Evolutionary conservation across 2,113 vertebrate genomes (phyloP), one percentile per base, ranked within the genome.

Genomic region (Triplophysa siluroides): DNA sequence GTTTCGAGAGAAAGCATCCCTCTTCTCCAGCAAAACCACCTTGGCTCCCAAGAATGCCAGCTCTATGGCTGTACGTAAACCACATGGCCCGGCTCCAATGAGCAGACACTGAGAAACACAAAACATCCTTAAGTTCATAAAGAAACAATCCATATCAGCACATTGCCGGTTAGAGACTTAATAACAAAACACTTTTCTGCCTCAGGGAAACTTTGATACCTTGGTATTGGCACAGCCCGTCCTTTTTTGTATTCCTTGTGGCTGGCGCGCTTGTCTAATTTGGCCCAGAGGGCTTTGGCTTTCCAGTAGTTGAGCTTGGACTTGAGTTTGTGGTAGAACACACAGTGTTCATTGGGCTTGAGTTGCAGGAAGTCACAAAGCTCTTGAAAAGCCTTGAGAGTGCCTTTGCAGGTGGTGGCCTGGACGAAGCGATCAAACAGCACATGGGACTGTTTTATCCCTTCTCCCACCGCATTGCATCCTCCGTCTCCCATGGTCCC

Each of bases 221-320:
- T 96, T 98, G 0, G 95, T 93, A 89, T 96, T 98, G 79, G 93
- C 84, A 91, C 97, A 99, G 93, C 97, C 58, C 96, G 95, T 70
- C 97, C 96, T 90, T 98, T 99, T 88, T 97, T 99, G 87, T 97
- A 99, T 88, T 99, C 97, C 86, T 98, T 98, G 60, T 97, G 97
- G 87, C 93, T 89, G 52, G 96, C 96, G 82, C 96, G 91, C 86
- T 99, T 99, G 89, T 99, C 97, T 85, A 99, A 85, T 85, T 99
- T 99, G 61, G 94, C 94, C 96, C 97, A 99, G 58, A 99, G 94
- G 7, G 97, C 97, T 91, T 99, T 99, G 86, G 98, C 98, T 91
- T 96, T 99, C 98, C 98, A 99, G 88, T 99, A 98, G 93, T 97
- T 98, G 76, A 99, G 95, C 86, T 95, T 97, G 87, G 98, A 97